Evolutionary conservation across 2,113 vertebrate species (phyloP), one percentile per base, ranked within the genome.

Genomic region (Salminus brasiliensis): DNA sequence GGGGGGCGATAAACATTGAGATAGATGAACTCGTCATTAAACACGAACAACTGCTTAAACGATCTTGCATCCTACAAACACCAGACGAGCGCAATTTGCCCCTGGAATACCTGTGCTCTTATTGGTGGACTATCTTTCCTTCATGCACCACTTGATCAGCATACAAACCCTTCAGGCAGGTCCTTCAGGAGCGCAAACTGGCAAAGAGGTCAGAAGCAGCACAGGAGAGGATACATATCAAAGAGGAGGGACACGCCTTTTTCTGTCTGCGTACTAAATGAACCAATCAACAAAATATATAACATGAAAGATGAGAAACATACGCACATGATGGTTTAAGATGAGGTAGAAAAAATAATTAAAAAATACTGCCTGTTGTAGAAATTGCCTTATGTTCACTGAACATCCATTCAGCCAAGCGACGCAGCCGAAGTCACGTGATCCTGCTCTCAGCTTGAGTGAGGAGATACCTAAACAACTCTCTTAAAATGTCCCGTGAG

Each of bases 41-140:
- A 57, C 34, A 57, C 13, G 21, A 57, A 72, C 70, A 72, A 57
- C 6, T 21, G 70, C 23, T 72, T 57, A 18, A 49, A 53, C 69
- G 32, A 53, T n/a, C 29, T 34, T 34, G 52, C 8, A 32, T 15
- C 47, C 53, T 71, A 52, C 47, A 53, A 53, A 71, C 30, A 41
- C 57, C 11, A 63, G 32, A 34, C 8, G 60, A 63, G 30, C n/a
- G 29, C 21, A 15, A 63, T 63, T 63, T 62, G 5, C 30, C 27
- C 55, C 8, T 27, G 25, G 15, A 59, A 59, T 59, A 9, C 55
- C 9, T 29, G 23, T 10, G 29, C 30, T 60, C n/a, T n/a, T n/a
- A n/a, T n/a, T n/a, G n/a, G n/a, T n/a, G n/a, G n/a, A 11, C 1
- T 60, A 30, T 30, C 27, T 25, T 60, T 13, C 57, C 27, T 29